These are phyloP conservation scores for Melieria picta DNA, from an alignment of 2,888 invertebrate species.

Conservation along the genomic window DNA sequence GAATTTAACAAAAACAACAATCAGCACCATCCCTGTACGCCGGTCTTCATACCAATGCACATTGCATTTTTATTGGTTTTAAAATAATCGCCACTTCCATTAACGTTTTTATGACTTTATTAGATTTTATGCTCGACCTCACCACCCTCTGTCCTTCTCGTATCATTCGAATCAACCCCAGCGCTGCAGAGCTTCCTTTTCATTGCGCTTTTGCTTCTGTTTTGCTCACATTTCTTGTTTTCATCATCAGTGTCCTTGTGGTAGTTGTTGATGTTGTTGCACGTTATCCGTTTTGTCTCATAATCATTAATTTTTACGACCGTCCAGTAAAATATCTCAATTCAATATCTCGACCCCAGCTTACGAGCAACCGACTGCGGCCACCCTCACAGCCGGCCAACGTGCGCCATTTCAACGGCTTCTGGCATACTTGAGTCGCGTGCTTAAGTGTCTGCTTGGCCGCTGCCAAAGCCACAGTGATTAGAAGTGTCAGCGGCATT, in stretches of 20 bases:
- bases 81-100: constrained; percentile 7
- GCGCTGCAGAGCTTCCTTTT: too few species aligned
- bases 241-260: background rate
- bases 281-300: constrained; percentile 6
- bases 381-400: too few species aligned
- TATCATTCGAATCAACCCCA: too few species aligned
- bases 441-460: too few species aligned
- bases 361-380: too few species aligned
- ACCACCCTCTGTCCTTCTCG: constrained; percentile 17
- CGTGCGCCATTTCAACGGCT: too few species aligned
- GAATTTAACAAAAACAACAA: too few species aligned
- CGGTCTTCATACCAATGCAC: background rate
- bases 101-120: background rate
- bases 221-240: constrained; percentile 6
- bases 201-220: constrained; percentile 16
- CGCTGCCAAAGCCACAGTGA: too few species aligned
- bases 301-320: constrained; percentile 26
- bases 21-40: too few species aligned
- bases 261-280: constrained; percentile 21
- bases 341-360: background rate
- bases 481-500: too few species aligned
- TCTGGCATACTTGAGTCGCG: too few species aligned
- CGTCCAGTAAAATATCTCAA: constrained; percentile 20
- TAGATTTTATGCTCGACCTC: constrained; percentile 2
- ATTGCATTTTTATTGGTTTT: background rate